These are phyloP conservation scores for Albula glossodonta DNA, from an alignment of 2,113 vertebrate genomes.

Conservation along the genomic window DNA sequence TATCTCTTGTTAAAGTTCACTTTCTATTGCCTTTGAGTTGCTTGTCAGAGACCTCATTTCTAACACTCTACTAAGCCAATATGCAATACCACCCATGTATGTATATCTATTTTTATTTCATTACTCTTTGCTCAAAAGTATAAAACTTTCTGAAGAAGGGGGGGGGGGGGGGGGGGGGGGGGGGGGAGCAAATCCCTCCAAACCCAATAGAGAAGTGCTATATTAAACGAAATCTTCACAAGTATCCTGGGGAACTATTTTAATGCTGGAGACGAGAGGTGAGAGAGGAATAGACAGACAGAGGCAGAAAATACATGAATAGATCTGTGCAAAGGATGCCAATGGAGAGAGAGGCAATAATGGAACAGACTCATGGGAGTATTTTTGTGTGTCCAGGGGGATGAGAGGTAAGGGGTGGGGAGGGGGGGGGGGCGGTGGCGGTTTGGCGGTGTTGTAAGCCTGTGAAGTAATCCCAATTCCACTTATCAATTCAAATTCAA, in stretches of 20 bases:
- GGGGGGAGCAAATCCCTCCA: too few species aligned
- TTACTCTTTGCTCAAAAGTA: too few species aligned
- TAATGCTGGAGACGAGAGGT: background rate
- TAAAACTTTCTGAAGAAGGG: too few species aligned
- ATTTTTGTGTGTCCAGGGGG: background rate
- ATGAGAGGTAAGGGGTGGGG: too few species aligned
- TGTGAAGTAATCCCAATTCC: background rate
- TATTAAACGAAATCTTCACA: background rate
- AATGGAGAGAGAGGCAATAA: background rate
- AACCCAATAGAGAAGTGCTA: background rate
- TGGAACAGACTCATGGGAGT: background rate
- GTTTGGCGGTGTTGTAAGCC: background rate
- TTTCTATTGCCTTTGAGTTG: too few species aligned
- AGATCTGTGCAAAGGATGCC: background rate
- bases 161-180: too few species aligned
- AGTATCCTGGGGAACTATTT: background rate
- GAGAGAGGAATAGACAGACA: background rate
- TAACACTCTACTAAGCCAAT: too few species aligned
- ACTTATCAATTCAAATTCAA: background rate
- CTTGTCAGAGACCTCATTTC: too few species aligned
- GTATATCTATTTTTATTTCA: too few species aligned
- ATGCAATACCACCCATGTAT: too few species aligned
- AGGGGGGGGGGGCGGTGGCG: too few species aligned
- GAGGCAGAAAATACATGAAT: background rate
- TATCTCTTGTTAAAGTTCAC: too few species aligned